phyloP scores from a whole-genome alignment of 2,113 vertebrate species.

The Coreoperca whiteheadi region DNA sequence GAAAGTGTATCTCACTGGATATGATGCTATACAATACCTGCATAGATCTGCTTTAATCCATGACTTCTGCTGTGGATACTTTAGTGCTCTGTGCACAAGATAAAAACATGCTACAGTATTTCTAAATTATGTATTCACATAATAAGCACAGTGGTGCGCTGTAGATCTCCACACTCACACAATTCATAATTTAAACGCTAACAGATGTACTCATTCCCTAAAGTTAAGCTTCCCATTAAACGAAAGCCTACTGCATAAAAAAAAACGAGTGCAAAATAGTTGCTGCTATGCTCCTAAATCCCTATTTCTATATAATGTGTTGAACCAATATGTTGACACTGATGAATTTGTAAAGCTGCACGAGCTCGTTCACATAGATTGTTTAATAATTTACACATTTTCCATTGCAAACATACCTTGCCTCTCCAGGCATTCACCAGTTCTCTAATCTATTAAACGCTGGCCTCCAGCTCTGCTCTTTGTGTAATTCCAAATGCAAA shows the following conservation, averaged over 20 bases:
- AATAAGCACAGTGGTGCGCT: slow-evolving; percentile 32
- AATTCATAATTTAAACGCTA: slow-evolving; percentile 71
- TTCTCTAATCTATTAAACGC: slow-evolving; percentile 30
- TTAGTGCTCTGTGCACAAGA: slow-evolving; percentile 12
- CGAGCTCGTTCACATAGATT: background rate
- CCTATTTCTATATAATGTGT: background rate
- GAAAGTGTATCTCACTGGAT: background rate
- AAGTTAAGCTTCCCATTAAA: slow-evolving; percentile 23
- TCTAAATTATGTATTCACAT: slow-evolving; percentile 66
- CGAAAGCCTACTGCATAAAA: background rate
- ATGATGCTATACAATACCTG: background rate
- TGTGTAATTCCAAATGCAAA: slow-evolving; percentile 12
- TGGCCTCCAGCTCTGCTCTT: background rate
- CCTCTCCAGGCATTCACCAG: slow-evolving; percentile 28
- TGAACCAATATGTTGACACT: slow-evolving; percentile 2
- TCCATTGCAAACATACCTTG: slow-evolving; percentile 34
- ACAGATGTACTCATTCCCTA: slow-evolving; percentile 44
- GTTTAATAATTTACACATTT: slow-evolving; percentile 60
- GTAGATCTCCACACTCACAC: slow-evolving; percentile 42
- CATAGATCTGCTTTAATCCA: slow-evolving; percentile 1
- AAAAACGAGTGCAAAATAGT: background rate
- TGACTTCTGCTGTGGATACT: background rate
- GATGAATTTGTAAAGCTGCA: slow-evolving; percentile 20
- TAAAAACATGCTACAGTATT: slow-evolving; percentile 29
- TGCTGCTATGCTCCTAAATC: background rate